Conservation (phyloP, 1,140 invertebrate species). For the Apis mellifera region Amel_HAv3.1 CM009935.2:6394001-6394500, state of each 20-base stretch:
- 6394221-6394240: not conserved
- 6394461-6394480: not conserved
- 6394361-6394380: conserved; percentile 4
- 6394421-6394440: not conserved
- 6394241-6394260: not conserved
- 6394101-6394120: conserved; percentile 64
- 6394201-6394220: conserved; percentile 42
- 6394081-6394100: conserved; percentile 7
- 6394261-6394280: conserved; percentile 41
- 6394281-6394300: conserved; percentile 45
- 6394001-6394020: conserved; percentile 63
- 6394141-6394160: conserved; percentile 42
- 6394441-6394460: conserved; percentile 26
- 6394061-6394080: conserved; percentile 61
- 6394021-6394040: conserved; percentile 54
- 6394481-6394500: not conserved
- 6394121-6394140: conserved; percentile 66
- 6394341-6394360: conserved; percentile 47
- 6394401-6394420: conserved; percentile 2
- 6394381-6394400: conserved; percentile 3
- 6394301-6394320: conserved; percentile 51
- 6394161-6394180: conserved; percentile 58
- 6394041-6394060: conserved; percentile 63
- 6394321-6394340: conserved; percentile 50
- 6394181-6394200: conserved; percentile 56